A percentile compares a stretch with the other conserved stretches of the same genome.
Conservation (phyloP, 2,797 vertebrate genomes). For the Onychomys leucogaster region DNA sequence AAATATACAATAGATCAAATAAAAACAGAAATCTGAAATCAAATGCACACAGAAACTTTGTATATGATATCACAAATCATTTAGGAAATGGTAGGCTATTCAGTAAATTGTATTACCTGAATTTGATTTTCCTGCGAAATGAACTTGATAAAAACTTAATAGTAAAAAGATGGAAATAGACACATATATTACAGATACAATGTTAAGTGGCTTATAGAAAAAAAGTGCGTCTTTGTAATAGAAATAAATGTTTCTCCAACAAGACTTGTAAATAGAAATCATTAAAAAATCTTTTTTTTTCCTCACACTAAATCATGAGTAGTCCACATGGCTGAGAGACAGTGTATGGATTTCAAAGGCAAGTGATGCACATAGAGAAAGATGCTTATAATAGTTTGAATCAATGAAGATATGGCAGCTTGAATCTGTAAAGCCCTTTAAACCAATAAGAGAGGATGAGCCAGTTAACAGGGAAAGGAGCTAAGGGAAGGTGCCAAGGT, state of each 20-base stretch:
- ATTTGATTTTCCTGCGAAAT: constrained; percentile 32
- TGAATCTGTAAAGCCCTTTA: not conserved
- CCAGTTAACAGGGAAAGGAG: not conserved
- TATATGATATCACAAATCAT: not conserved
- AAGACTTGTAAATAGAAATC: not conserved
- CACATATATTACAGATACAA: not conserved
- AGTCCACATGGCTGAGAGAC: not conserved
- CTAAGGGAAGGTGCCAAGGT: not conserved
- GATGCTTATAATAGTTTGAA: not conserved
- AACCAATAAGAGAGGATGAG: not conserved
- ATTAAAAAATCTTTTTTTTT: not conserved
- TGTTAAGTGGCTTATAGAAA: not conserved
- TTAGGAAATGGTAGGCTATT: not conserved
- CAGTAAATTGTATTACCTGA: not conserved
- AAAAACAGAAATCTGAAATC: not conserved
- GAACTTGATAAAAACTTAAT: not conserved
- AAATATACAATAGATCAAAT: not conserved
- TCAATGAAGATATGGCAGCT: not conserved
- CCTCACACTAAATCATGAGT: not conserved
- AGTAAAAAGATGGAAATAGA: constrained; percentile 20
- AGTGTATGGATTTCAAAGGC: not conserved
- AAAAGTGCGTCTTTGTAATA: not conserved
- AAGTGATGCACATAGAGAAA: not conserved
- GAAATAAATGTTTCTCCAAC: not conserved
- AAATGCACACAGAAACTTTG: not conserved